Conservation (phyloP, 2,113 vertebrate genomes). For the Pyxicephalus adspersus region DNA sequence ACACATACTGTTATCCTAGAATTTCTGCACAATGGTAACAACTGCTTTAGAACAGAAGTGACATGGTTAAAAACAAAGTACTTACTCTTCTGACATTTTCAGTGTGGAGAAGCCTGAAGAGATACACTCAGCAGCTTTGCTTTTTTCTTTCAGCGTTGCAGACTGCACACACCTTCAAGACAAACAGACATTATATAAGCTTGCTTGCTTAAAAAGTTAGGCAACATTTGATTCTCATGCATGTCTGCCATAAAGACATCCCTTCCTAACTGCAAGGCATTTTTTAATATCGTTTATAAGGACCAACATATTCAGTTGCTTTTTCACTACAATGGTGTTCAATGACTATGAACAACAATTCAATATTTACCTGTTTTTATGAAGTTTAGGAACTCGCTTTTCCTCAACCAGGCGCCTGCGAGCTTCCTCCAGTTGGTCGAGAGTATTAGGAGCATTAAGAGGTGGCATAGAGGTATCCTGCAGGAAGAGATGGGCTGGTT, state of each 20-base stretch:
- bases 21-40: no score
- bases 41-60: no score
- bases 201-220: neutral
- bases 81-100: slow-evolving; percentile 51
- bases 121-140: slow-evolving; percentile 27
- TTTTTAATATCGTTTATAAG: no score
- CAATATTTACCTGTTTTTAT: slow-evolving; percentile 32
- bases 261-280: no score
- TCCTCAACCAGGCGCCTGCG: slow-evolving; percentile 50
- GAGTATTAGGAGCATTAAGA: slow-evolving; percentile 48
- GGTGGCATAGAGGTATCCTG: slow-evolving; percentile 54
- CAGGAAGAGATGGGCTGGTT: slow-evolving; percentile 51
- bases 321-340: no score
- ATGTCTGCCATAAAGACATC: neutral
- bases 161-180: slow-evolving; percentile 41
- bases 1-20: no score
- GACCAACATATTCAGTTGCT: no score
- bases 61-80: neutral
- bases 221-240: slow-evolving; percentile 10
- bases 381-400: slow-evolving; percentile 50
- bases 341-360: no score
- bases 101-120: slow-evolving; percentile 44
- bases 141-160: slow-evolving; percentile 48
- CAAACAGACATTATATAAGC: slow-evolving; percentile 23
- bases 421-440: slow-evolving; percentile 51